A percentile compares a stretch with the other conserved stretches of the same genome.
phyloP scores from a whole-genome alignment of 2,888 invertebrate genomes.

The Chelonus formosanus region DNA sequence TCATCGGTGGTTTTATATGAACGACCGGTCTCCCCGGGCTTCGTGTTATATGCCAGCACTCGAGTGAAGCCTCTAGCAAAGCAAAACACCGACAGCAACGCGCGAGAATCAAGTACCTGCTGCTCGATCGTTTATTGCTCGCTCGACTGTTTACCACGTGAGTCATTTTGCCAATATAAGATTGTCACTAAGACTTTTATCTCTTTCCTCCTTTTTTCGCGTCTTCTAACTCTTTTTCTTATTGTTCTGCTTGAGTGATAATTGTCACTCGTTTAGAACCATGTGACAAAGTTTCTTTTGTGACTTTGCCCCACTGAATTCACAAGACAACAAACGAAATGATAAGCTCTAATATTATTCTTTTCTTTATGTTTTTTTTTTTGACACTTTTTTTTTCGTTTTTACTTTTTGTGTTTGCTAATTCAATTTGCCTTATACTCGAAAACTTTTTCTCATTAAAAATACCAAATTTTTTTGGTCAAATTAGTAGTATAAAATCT shows the following conservation, averaged over 20 bases:
- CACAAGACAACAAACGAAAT: conserved; percentile 22
- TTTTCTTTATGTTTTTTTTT: too few species aligned
- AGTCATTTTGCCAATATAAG: conserved; percentile 33
- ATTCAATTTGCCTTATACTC: too few species aligned
- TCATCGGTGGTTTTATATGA: conserved; percentile 59
- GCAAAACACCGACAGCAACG: conserved; percentile 33
- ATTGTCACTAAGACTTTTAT: conserved; percentile 19
- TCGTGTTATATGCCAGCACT: conserved; percentile 26
- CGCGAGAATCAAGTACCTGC: conserved; percentile 20
- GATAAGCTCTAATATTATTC: neutral
- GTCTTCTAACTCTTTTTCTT: conserved; percentile 3
- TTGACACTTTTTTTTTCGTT: too few species aligned
- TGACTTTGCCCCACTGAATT: conserved; percentile 31
- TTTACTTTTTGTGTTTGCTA: too few species aligned
- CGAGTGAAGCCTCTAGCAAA: conserved; percentile 17
- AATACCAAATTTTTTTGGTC: too few species aligned
- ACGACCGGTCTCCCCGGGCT: conserved; percentile 49
- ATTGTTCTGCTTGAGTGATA: conserved; percentile 4
- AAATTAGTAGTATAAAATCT: too few species aligned
- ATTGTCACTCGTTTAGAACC: neutral
- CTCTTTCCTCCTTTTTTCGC: conserved; percentile 10
- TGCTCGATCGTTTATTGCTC: conserved; percentile 16
- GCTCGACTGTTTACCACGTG: conserved; percentile 24
- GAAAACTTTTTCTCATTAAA: too few species aligned
- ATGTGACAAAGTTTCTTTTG: conserved; percentile 1